Base-by-base conservation (phyloP, 1,140 invertebrate species). In the Drosophila punjabiensis region DNA sequence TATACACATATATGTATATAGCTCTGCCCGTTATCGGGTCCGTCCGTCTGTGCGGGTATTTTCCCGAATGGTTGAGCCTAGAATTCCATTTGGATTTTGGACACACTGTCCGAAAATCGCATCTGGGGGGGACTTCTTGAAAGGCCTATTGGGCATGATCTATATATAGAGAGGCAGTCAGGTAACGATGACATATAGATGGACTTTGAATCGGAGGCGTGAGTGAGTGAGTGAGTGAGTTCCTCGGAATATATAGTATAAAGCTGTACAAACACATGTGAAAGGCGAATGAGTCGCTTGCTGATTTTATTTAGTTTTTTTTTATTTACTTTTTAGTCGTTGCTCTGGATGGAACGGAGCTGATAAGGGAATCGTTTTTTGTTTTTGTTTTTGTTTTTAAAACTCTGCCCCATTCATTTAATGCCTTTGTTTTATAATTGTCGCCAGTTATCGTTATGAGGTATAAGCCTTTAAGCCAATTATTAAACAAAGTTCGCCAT, bases 381-480 rank as follows among this genome's bases (percentile, higher is more conserved):
- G n/a, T n/a, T n/a, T n/a, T n/a, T n/a, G n/a, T n/a, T n/a, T 28
- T 55, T 70, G 58, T 58, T 58, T 39, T 47, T 58, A 48, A 30
- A 37, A 24, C 39, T 43, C 68, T 28, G 37, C 39, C 53, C 14
- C 70, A 73, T 50, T 59, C 43, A 71, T 60, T 73, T 73, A 71
- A 73, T 73, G 70, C 66, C 66, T 71, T 71, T 73, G 70, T 73
- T 73, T 73, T 73, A 60, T 73, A 74, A 74, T 73, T 74, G 71
- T 74, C 68, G 71, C 47, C 24, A 65, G 73, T 52, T 79, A 75
- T 69, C 69, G 56, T 82, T 75, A 69, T 66, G 64, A 20, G 60
- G 69, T 69, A 67, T 62, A 65, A 47, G 50, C 58, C 64, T 74
- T 78, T 50, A 77, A 82, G 48, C 60, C 71, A 61, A 62, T 50